Evolutionary conservation across 2,888 invertebrate species (phyloP).

Genomic region (Orchesellides sinensis): DNA sequence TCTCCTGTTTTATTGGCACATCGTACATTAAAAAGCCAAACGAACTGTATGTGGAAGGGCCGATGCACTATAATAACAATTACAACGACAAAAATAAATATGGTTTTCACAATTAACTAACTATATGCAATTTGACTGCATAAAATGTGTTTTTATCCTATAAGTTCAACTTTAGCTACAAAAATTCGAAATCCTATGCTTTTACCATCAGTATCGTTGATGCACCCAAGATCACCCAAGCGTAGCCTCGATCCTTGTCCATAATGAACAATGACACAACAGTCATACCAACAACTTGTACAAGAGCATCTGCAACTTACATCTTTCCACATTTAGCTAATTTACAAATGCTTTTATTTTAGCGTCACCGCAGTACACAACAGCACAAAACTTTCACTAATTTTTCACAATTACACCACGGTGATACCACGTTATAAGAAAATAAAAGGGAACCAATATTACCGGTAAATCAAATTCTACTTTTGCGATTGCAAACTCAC

Average conservation of each 20-base stretch:
- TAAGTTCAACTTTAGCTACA: not conserved
- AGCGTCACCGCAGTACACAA: not conserved
- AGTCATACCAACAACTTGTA: not conserved
- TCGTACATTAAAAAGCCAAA: constrained; percentile 61
- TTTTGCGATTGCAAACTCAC: too few relatives aligned
- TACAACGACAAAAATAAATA: not conserved
- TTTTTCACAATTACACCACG: not conserved
- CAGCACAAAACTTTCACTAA: not conserved
- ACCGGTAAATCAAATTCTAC: too few relatives aligned
- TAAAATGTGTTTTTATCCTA: not conserved
- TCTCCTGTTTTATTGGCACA: constrained; percentile 27
- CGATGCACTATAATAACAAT: constrained; percentile 40
- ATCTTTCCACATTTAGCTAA: not conserved
- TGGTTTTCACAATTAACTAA: too few relatives aligned
- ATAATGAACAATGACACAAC: constrained; percentile 13
- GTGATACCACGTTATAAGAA: too few relatives aligned
- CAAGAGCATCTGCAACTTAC: not conserved
- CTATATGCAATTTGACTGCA: too few relatives aligned
- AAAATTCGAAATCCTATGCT: not conserved
- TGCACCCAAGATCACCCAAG: constrained; percentile 71
- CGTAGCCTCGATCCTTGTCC: constrained; percentile 69
- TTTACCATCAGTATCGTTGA: constrained; percentile 69
- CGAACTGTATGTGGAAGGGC: constrained; percentile 65
- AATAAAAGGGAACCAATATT: too few relatives aligned
- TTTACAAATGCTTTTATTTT: not conserved